Evolutionary conservation across 2,113 vertebrate species (phyloP), one percentile per base, ranked within the genome.

Genomic region (Nycticorax nycticorax): DNA sequence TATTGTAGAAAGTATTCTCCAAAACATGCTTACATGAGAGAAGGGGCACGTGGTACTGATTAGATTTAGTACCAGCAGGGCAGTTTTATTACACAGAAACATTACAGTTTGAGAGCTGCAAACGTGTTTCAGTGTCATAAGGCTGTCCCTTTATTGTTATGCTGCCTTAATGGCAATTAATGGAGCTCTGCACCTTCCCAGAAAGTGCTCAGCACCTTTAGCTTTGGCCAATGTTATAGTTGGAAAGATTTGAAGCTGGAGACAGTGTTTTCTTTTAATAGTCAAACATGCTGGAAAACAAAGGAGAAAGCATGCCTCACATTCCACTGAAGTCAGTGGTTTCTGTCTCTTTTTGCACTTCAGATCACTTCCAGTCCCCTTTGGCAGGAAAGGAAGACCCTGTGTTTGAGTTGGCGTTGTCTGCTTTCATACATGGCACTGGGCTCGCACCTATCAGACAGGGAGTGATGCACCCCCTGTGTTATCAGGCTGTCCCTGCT

Each of bases 1-100:
- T 97, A 92, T 94, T 97, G 85, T 95, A 98, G 96, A 97, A 98
- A 98, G 79, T 93, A 97, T 97, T 94, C 95, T 80, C 92, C 89
- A 92, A 95, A 95, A 94, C 96, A 97, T 96, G 94, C 97, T 98
- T 98, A 92, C 83, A 92, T 81, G 93, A 69, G 95, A 91, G 64
- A 90, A 64, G 93, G 69, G 94, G 93, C 94, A 98, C 96, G 88
- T 98, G 97, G 96, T 97, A 92, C 93, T 97, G 93, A 97, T 98
- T 98, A 97, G 92, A 94, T 96, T 87, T 59, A 96, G 95, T 92
- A 97, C 96, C 89, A 98, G 89, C 88, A 96, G 95, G 93, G 95
- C 96, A 94, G 76, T 97, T 96, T 96, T 95, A 86, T 89, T 60
- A 35, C 92, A 92, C 93, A 96, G 56, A 68, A 91, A 74, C 35